These are phyloP conservation scores for Pristionchus entomophagus DNA, from an alignment of 2,888 invertebrate genomes.

Conservation along the genomic window DNA sequence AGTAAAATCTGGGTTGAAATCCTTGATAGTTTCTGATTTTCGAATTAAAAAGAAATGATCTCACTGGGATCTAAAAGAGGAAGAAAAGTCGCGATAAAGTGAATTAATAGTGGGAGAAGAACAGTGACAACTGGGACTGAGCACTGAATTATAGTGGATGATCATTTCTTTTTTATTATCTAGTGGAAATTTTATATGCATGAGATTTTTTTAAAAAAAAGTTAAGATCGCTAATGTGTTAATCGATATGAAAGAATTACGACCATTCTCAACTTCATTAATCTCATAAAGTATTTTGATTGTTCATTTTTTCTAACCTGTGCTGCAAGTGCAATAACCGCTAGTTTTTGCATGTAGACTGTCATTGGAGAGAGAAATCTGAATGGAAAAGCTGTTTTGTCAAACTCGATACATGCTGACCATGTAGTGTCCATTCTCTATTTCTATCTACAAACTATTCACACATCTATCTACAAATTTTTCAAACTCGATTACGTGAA, in stretches of 20 bases:
- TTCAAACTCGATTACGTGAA: too few species aligned
- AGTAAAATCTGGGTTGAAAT: neutral
- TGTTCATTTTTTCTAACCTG: neutral
- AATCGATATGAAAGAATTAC: too few species aligned
- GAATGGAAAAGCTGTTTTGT: neutral
- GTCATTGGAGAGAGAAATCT: constrained; percentile 1
- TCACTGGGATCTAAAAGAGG: neutral
- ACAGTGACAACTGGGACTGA: neutral
- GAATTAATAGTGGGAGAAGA: neutral
- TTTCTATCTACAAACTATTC: too few species aligned
- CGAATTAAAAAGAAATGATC: neutral
- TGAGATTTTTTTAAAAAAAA: too few species aligned
- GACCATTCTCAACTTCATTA: neutral
- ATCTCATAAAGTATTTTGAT: neutral
- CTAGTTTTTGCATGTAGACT: neutral
- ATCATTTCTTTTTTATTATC: too few species aligned
- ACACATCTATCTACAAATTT: too few species aligned
- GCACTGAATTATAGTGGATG: constrained; percentile 1
- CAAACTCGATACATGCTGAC: neutral
- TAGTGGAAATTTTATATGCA: neutral
- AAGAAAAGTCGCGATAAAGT: neutral
- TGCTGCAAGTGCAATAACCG: neutral
- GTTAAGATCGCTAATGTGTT: too few species aligned
- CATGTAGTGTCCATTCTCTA: neutral
- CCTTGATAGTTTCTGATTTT: neutral